Evolutionary conservation across 1,140 invertebrate species (phyloP).

Genomic region (Drosophila chauvacae): DNA sequence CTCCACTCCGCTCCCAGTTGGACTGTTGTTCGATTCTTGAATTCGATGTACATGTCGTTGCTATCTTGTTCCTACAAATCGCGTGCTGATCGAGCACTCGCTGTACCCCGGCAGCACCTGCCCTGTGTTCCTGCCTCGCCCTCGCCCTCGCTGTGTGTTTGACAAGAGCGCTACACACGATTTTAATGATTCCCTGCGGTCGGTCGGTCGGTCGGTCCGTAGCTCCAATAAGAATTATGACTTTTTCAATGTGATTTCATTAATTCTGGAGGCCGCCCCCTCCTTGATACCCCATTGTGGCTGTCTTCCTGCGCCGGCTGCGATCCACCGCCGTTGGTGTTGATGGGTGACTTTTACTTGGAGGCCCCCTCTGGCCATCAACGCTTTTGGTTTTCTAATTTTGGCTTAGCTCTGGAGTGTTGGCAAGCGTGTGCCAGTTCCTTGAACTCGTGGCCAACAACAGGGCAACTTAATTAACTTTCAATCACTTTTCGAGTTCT

Average conservation of each 20-base stretch:
- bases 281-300: not conserved
- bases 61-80: constrained; percentile 80
- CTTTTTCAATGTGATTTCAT: constrained; percentile 80
- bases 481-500: constrained; percentile 54
- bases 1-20: constrained; percentile 25
- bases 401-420: constrained; percentile 13
- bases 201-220: constrained; percentile 23
- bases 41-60: constrained; percentile 80
- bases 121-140: constrained; percentile 12
- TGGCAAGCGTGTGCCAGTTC: constrained; percentile 56
- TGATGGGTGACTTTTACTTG: constrained; percentile 77
- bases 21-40: constrained; percentile 62
- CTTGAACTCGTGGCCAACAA: constrained; percentile 60
- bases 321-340: constrained; percentile 69
- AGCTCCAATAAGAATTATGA: constrained; percentile 73
- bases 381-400: constrained; percentile 45
- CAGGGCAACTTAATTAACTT: constrained; percentile 75
- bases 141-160: constrained; percentile 46
- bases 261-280: constrained; percentile 55
- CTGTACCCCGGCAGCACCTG: constrained; percentile 19
- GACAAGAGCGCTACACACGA: constrained; percentile 77
- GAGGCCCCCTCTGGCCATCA: constrained; percentile 47
- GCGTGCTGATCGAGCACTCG: constrained; percentile 71
- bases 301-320: constrained; percentile 12
- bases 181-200: constrained; percentile 79